A percentile compares a stretch with the other conserved stretches of the same genome.
Evolutionary conservation across 2,888 invertebrate genomes (phyloP).

Genomic region (Drosophila mayaguana): DNA sequence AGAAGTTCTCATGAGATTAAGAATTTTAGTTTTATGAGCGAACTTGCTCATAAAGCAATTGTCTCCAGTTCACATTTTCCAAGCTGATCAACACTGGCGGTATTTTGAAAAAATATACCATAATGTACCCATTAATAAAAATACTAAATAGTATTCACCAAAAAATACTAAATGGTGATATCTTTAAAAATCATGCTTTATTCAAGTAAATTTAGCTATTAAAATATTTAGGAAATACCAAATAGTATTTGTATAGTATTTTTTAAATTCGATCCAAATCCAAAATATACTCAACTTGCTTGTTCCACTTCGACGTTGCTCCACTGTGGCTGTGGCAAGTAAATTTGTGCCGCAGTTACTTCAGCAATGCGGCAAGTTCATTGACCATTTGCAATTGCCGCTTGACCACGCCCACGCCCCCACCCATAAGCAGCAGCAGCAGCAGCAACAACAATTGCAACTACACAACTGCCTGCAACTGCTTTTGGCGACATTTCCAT

Average conservation of each 20-base stretch:
- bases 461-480: constrained; percentile 24
- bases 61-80: background rate
- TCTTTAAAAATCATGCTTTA: too few relatives aligned
- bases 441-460: constrained; percentile 21
- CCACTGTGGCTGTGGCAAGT: background rate
- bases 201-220: too few relatives aligned
- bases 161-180: too few relatives aligned
- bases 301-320: background rate
- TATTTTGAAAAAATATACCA: too few relatives aligned
- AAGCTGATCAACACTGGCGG: too few relatives aligned
- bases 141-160: too few relatives aligned
- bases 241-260: too few relatives aligned
- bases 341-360: constrained; percentile 28
- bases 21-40: background rate
- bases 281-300: background rate
- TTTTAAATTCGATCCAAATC: too few relatives aligned
- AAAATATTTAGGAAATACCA: too few relatives aligned
- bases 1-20: background rate
- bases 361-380: constrained; percentile 53
- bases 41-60: background rate
- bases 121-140: too few relatives aligned
- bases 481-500: constrained; percentile 60
- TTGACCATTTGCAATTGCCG: constrained; percentile 50
- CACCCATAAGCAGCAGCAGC: background rate
- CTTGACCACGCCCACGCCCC: constrained; percentile 64